Evolutionary conservation across 1,140 invertebrate genomes (phyloP), one percentile per base, ranked within the genome.

Genomic region (Diabrotica undecimpunctata): DNA sequence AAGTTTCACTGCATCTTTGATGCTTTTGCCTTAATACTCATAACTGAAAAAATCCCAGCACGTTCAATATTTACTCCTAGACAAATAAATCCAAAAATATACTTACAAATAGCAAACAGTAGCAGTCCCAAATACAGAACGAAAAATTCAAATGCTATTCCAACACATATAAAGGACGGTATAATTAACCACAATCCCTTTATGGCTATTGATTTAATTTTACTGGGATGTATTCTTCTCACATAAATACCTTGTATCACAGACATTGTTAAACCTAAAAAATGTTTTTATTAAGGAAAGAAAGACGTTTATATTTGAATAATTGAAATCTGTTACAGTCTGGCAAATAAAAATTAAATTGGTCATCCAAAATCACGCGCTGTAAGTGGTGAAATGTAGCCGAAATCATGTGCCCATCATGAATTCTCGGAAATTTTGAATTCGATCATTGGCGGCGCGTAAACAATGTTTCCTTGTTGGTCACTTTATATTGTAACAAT

Each of bases 221-320:
- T 87, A 36, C 89, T 81, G n/a, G 85, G 79, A n/a, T 88, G 85
- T 10, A 98, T 83, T 64, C 89, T 84, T 63, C 97, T 82, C 0
- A 95, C 91, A 77, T 91, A 94, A 3, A 88, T 87, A 53, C 96
- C 97, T 86, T 99, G 97, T 54, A 99, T 84, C 50, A 93, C 66
- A 35, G 95, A 90, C 97, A 99, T 99, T 35, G 91, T 85, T 13
- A 95, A 71, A 66, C 86, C 82, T 83, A 65, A 14, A 70, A 74
- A 56, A 5, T 46, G 41, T n/a, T 10, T 46, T 46, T 25, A 25
- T 25, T 25, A 25, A 25, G 25, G 25, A 25, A 25, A 25, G 25
- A 25, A 25, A 25, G 25, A 25, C 25, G 1, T 25, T 25, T 25
- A 25, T 25, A 25, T 25, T 25, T 25, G 25, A 2, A 25, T 25